Base-by-base conservation (phyloP, 2,888 invertebrate genomes). In the Microplitis manilae region DNA sequence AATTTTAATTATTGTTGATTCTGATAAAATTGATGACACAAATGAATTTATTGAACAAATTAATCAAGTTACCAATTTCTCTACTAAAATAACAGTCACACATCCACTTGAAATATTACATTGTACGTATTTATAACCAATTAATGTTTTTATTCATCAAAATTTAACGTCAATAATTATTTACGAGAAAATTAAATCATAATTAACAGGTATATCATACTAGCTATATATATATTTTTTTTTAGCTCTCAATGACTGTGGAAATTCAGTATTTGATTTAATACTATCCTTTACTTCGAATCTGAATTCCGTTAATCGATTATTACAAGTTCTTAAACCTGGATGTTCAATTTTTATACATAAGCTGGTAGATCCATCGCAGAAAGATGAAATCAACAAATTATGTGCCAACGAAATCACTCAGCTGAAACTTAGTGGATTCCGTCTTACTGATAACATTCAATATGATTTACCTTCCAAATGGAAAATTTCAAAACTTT, bases 361-460 rank as follows among this genome's bases (percentile, higher is more conserved):
- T 79, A 92, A 93, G 83, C 87, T 89, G 69, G 86, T 90, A 8
- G 85, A 87, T 2, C 83, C 83, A 9, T 81, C 87, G 15, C 80
- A 79, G 41, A 77, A 78, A 1, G 73, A 76, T n/a, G 76, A 81
- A 17, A 78, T 67, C 60, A 41, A 39, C 9, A 40, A 74, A 62
- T 39, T 77, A 20, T 84, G 80, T 60, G 90, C 91, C 50, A 86
- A 88, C 84, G 82, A 88, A 61, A 86, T 89, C 17, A 91, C 92
- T 61, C 87, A 91, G 70, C 89, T 95, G 30, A 94, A 93, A 86
- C 86, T 95, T 1, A 92, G 92, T 83, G 95, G 95, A 6, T 95
- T 94, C 84, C 86, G 93, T 17, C 90, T 92, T 20, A 81, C 83
- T 70, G 75, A 81, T 69, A 73, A 80, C 50, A 76, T 80, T 60